Evolutionary conservation across 2,797 vertebrate genomes (phyloP).

Genomic region (Ataeniobius toweri): DNA sequence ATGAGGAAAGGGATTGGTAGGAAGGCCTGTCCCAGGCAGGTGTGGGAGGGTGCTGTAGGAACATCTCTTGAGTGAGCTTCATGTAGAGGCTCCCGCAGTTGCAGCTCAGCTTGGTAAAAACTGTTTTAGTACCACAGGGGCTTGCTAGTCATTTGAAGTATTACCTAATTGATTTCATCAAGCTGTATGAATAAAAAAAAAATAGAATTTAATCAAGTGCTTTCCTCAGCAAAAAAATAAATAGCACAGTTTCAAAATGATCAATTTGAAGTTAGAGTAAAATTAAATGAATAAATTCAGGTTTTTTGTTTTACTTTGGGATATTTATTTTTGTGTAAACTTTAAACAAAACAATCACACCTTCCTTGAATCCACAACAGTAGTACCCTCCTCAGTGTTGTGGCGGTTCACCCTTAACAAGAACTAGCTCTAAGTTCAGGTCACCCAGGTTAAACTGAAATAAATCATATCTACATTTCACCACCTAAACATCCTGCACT

Average conservation of each 20-base stretch:
- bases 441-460: neutral
- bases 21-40: slow-evolving; percentile 64
- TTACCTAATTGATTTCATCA: slow-evolving; percentile 7
- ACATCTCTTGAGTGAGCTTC: slow-evolving; percentile 36
- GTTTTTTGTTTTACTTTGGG: neutral
- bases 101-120: slow-evolving; percentile 31
- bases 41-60: slow-evolving; percentile 60
- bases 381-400: neutral
- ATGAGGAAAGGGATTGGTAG: slow-evolving; percentile 63
- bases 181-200: neutral
- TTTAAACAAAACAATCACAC: neutral
- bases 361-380: neutral
- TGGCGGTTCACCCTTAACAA: neutral
- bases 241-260: too few relatives aligned
- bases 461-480: neutral
- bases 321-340: neutral
- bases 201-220: neutral
- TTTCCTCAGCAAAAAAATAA: neutral
- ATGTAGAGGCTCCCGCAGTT: slow-evolving; percentile 31
- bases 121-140: slow-evolving; percentile 2
- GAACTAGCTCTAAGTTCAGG: neutral
- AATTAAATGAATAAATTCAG: neutral
- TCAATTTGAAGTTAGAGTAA: neutral
- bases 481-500: neutral
- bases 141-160: slow-evolving; percentile 18